Evolutionary conservation across 2,888 invertebrate genomes (phyloP), one percentile per base, ranked within the genome.

Genomic region (Pegoplata infirma): DNA sequence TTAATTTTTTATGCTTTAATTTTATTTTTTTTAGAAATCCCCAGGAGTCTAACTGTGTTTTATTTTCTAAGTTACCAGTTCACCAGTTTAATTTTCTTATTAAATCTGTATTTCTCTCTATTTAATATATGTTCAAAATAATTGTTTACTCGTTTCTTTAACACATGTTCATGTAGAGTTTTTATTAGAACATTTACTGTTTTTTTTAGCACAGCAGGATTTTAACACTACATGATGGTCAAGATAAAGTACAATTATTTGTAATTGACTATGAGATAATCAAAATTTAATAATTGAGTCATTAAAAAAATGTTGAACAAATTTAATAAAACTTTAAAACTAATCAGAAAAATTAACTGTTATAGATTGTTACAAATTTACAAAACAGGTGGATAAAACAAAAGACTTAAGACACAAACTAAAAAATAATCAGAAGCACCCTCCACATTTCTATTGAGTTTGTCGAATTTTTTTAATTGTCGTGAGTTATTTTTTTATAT

Each of bases 391-490:
- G 25, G 25, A 49, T 8, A 0, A 46, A 32, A 61, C 74, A 74
- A 74, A 59, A 74, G 74, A 74, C 21, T 67, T 55, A 75, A 75
- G 61, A 58, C 61, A 55, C 53, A 68, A 75, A 75, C 74, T 21
- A 59, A 59, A 16, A n/a, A n/a, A n/a, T n/a, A n/a, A n/a, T n/a
- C n/a, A n/a, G n/a, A n/a, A n/a, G n/a, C n/a, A n/a, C n/a, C n/a
- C n/a, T n/a, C n/a, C n/a, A n/a, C n/a, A n/a, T n/a, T n/a, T n/a
- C n/a, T n/a, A n/a, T n/a, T n/a, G n/a, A n/a, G n/a, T n/a, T n/a
- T n/a, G n/a, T n/a, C n/a, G n/a, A n/a, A n/a, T n/a, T n/a, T n/a
- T n/a, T n/a, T n/a, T n/a, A n/a, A n/a, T n/a, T n/a, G n/a, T n/a
- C n/a, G n/a, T n/a, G n/a, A n/a, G n/a, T n/a, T n/a, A n/a, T n/a